A percentile compares a stretch with the other conserved stretches of the same genome.
phyloP scores from a whole-genome alignment of 2,113 vertebrate genomes.

The Brachyhypopomus occidentalis region DNA sequence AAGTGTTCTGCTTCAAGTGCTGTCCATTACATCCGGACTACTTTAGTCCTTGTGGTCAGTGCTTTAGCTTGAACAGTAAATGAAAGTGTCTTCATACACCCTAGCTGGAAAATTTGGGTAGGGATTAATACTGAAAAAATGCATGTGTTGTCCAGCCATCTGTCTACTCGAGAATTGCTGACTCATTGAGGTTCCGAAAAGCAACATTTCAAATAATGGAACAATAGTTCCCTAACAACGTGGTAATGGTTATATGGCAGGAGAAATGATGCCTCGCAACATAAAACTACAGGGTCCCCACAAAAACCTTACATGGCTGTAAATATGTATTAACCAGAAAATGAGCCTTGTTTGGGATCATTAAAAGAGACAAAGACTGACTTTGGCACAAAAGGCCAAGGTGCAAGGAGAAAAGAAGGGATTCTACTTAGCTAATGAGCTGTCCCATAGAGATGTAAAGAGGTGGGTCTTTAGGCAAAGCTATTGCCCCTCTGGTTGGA shows the following conservation, averaged over 20 bases:
- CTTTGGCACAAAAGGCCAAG: constrained; percentile 79
- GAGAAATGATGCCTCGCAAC: constrained; percentile 78
- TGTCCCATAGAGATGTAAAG: constrained; percentile 82
- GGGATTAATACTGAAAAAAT: constrained; percentile 43
- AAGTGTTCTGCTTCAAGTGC: not conserved
- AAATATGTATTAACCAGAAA: constrained; percentile 97
- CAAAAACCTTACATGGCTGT: constrained; percentile 84
- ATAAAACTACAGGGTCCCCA: constrained; percentile 88
- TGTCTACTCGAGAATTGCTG: constrained; percentile 70
- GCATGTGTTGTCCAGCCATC: constrained; percentile 69
- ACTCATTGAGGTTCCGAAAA: constrained; percentile 66
- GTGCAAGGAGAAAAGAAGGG: constrained; percentile 81
- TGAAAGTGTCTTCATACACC: not conserved
- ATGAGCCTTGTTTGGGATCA: constrained; percentile 84
- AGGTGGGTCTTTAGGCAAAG: constrained; percentile 70
- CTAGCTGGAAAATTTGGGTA: constrained; percentile 46
- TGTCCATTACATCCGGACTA: no score
- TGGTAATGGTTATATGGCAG: constrained; percentile 89
- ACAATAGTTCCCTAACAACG: constrained; percentile 79
- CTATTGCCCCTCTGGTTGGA: constrained; percentile 66
- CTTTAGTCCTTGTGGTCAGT: not conserved
- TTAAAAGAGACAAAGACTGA: constrained; percentile 82
- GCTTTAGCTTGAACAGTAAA: not conserved
- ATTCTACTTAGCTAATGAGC: constrained; percentile 89
- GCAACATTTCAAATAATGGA: constrained; percentile 65